Base-by-base conservation (phyloP, 1,140 invertebrate species). In the Pseudomyrmex cubaensis region DNA sequence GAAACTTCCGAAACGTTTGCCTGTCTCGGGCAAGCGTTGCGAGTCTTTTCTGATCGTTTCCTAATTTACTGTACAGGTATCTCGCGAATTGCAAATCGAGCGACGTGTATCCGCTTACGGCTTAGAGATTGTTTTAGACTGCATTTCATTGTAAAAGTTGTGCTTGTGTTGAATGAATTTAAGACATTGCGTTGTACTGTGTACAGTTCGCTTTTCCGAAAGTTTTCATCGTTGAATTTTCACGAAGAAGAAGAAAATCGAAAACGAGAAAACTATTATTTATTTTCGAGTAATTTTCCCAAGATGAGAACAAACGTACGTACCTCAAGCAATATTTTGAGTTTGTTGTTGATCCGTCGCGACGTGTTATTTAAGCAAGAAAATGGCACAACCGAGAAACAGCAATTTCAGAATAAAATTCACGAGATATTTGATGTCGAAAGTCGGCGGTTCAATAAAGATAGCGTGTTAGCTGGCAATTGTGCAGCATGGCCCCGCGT, bases 391-490 rank as follows among this genome's bases (percentile, higher is more conserved):
- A 59, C 70, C 54, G n/a, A n/a, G 20, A 57, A 35, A 35, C 35
- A 35, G 78, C 57, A 82, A 82, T 82, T 82, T 62, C 69, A 17
- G 17, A 52, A n/a, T 54, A 17, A 22, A 46, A 70, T 70, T 66
- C 54, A 35, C 54, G 67, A 44, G 25, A 61, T 12, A 52, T 73
- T 73, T 46, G 13, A 63, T 46, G 20, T 57, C 56, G 69, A 54
- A 62, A 35, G 52, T 9, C 46, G 17, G 13, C 15, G 35, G 61
- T 76, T 44, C 13, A 77, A 85, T 83, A 77, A 63, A 83, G 74
- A 80, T 90, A 76, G 88, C 88, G 89, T 90, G 89, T 88, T 78
- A 67, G 52, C 61, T 54, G 59, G 86, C 85, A 89, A 88, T 90
- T 86, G 86, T 35, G 5, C 5, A 35, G 35, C 35, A 35, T 35